These are phyloP conservation scores for Aix galericulata DNA, from an alignment of 2,113 vertebrate species.

Conservation along the genomic window DNA sequence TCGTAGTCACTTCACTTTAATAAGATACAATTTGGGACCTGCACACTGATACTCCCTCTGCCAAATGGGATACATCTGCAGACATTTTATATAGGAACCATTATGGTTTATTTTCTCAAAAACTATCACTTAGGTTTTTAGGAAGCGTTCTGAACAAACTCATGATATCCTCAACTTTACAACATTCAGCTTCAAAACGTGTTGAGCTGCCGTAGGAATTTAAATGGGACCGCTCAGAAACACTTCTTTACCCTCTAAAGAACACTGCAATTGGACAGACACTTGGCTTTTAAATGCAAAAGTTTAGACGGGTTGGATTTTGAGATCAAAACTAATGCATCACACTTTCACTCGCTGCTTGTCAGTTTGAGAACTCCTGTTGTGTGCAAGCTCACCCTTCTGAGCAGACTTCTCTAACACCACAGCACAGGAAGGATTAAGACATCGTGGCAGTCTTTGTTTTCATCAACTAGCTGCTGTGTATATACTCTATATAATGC, in stretches of 20 bases:
- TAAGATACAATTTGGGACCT: not conserved
- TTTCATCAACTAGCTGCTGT: not conserved
- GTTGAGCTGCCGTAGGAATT: not conserved
- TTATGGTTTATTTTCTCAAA: not conserved
- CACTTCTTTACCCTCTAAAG: not conserved
- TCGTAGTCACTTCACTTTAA: not conserved
- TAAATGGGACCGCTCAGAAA: not conserved
- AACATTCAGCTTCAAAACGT: not conserved
- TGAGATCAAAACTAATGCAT: not conserved
- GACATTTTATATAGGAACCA: not conserved
- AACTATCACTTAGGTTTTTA: not conserved
- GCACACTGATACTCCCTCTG: not conserved
- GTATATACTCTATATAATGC: not conserved
- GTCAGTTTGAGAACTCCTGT: not conserved
- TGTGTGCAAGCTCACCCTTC: not conserved
- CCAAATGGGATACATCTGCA: not conserved
- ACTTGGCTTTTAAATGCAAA: not conserved
- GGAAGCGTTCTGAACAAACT: not conserved
- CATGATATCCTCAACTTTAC: not conserved
- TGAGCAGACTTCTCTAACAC: not conserved
- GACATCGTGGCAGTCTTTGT: constrained; percentile 7
- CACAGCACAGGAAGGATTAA: not conserved
- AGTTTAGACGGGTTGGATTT: not conserved
- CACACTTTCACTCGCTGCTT: not conserved
- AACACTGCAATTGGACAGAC: not conserved